phyloP scores from a whole-genome alignment of 2,797 vertebrate genomes.

The Alca torda region DNA sequence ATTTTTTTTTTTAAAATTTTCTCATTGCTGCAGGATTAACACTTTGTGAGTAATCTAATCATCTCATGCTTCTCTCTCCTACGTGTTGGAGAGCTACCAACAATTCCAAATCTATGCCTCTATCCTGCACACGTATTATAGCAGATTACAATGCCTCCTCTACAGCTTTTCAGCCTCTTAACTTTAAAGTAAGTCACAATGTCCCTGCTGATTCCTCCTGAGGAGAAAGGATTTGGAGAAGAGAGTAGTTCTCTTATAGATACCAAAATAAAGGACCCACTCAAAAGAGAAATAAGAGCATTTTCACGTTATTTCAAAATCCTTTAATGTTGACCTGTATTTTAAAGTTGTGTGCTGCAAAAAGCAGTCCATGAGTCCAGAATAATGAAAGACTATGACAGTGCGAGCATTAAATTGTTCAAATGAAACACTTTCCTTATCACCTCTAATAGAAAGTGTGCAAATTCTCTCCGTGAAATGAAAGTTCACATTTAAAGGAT shows the following conservation, averaged over 20 bases:
- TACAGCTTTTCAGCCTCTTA: slow-evolving; percentile 41
- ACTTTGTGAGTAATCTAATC: not conserved
- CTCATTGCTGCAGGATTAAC: not conserved
- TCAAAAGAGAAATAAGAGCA: slow-evolving; percentile 14
- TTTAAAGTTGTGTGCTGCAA: slow-evolving; percentile 29
- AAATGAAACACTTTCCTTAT: not conserved
- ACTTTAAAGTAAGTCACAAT: slow-evolving; percentile 9
- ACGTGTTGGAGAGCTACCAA: not conserved
- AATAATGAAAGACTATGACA: not conserved
- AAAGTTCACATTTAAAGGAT: not conserved
- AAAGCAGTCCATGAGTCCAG: not conserved
- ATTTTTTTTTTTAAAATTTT: not conserved
- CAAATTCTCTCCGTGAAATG: not conserved
- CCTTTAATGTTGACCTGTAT: slow-evolving; percentile 32
- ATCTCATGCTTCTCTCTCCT: not conserved
- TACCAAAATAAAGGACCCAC: slow-evolving; percentile 8
- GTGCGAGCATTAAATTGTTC: not conserved
- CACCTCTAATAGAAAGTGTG: not conserved
- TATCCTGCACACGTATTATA: slow-evolving; percentile 5
- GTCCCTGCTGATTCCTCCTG: slow-evolving; percentile 22
- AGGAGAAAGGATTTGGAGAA: slow-evolving; percentile 25
- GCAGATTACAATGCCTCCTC: slow-evolving; percentile 21
- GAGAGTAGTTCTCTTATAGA: not conserved
- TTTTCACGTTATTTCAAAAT: slow-evolving; percentile 1
- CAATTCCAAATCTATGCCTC: not conserved